Evolutionary conservation across 2,888 invertebrate genomes (phyloP).

Genomic region (Ectemnius cavifrons): DNA sequence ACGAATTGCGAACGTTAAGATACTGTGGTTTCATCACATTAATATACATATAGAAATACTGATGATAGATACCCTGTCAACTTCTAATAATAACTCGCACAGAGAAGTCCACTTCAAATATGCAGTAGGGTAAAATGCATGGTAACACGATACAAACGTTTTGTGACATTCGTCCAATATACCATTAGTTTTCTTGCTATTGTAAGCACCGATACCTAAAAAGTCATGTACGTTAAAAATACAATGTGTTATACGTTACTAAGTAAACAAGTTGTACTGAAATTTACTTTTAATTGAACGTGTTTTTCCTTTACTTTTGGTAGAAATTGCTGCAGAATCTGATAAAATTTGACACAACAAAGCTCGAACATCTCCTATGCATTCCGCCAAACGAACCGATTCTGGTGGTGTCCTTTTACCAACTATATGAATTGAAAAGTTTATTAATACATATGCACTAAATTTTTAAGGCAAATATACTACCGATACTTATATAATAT

Average conservation of each 20-base stretch:
- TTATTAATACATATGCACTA: neutral
- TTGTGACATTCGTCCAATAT: conserved; percentile 94
- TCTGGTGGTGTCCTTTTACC: conserved; percentile 81
- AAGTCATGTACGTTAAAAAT: neutral
- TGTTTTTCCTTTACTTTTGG: conserved; percentile 72
- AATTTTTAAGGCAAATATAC: neutral
- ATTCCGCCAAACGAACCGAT: conserved; percentile 89
- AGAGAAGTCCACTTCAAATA: conserved; percentile 95
- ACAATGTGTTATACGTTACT: too few species aligned
- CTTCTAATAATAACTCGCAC: conserved; percentile 88
- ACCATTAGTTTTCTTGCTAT: conserved; percentile 82
- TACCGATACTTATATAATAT: neutral
- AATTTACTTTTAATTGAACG: conserved; percentile 63
- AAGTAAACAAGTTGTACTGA: neutral
- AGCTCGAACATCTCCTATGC: conserved; percentile 90
- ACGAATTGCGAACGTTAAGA: conserved; percentile 23
- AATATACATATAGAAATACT: too few species aligned
- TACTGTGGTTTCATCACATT: too few species aligned
- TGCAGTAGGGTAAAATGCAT: conserved; percentile 97
- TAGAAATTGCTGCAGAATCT: conserved; percentile 81
- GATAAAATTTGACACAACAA: conserved; percentile 90
- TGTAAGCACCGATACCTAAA: conserved; percentile 50
- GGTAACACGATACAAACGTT: conserved; percentile 94
- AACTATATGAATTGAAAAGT: conserved; percentile 52
- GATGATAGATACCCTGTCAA: conserved; percentile 81